phyloP scores from a whole-genome alignment of 2,113 vertebrate species.

The Nothobranchius kuhntae region DNA sequence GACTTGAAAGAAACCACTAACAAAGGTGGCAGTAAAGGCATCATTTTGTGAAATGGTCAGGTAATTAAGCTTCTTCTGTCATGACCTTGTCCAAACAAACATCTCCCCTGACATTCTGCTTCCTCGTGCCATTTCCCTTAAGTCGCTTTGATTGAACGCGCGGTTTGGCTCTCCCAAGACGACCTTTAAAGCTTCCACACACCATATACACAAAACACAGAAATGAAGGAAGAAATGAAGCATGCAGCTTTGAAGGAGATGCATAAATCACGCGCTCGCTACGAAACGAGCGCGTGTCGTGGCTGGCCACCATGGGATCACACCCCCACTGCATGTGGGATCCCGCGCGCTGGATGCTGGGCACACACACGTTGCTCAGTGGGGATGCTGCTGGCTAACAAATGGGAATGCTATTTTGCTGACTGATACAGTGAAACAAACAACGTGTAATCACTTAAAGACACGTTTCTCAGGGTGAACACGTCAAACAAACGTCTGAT shows the following conservation, averaged over 20 bases:
- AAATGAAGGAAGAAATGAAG: slow-evolving; percentile 4
- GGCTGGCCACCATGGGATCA: slow-evolving; percentile 50
- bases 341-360: slow-evolving; percentile 45
- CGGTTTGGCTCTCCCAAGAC: slow-evolving; percentile 67
- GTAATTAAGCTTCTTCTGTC: slow-evolving; percentile 65
- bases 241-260: slow-evolving; percentile 7
- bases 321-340: slow-evolving; percentile 64
- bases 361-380: slow-evolving; percentile 63
- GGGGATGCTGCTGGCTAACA: slow-evolving; percentile 49
- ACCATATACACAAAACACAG: slow-evolving; percentile 5
- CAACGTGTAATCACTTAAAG: slow-evolving; percentile 71
- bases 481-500: slow-evolving; percentile 68
- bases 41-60: slow-evolving; percentile 34
- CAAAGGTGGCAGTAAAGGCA: slow-evolving; percentile 36
- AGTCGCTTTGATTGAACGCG: slow-evolving; percentile 70
- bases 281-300: slow-evolving; percentile 57
- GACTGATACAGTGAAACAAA: slow-evolving; percentile 63
- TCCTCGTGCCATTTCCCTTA: slow-evolving; percentile 43
- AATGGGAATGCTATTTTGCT: slow-evolving; percentile 62
- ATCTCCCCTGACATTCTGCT: slow-evolving; percentile 52
- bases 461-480: slow-evolving; percentile 53
- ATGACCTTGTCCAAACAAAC: slow-evolving; percentile 73
- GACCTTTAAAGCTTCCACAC: slow-evolving; percentile 53
- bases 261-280: slow-evolving; percentile 17
- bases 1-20: slow-evolving; percentile 35